These are phyloP conservation scores for Phrynocephalus vlangalii DNA, from an alignment of 2,797 vertebrate genomes.

Conservation along the genomic window DNA sequence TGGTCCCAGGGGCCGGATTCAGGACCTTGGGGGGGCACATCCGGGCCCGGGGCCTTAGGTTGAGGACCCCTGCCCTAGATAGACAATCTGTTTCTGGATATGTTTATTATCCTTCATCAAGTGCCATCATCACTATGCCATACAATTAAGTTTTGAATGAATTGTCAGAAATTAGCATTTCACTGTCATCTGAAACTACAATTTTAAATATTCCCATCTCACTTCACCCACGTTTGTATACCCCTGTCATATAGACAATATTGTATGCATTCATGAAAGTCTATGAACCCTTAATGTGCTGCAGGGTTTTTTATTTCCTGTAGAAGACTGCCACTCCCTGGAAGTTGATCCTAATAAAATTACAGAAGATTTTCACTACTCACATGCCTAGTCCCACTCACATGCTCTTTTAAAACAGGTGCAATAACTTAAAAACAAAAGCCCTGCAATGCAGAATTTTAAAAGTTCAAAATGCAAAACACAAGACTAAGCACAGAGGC, in stretches of 20 bases:
- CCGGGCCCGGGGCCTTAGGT: no score
- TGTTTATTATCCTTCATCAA: background rate
- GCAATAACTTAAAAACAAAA: background rate
- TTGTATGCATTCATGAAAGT: background rate
- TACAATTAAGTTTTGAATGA: background rate
- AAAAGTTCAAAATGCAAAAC: background rate
- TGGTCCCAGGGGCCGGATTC: no score
- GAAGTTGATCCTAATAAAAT: background rate
- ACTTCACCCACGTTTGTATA: background rate
- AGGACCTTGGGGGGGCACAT: no score
- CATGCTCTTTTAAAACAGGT: background rate
- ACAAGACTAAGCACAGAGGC: background rate
- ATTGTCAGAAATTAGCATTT: background rate
- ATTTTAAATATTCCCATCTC: background rate
- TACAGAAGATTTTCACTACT: background rate
- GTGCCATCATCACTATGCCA: background rate
- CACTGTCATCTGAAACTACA: background rate
- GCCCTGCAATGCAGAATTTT: background rate
- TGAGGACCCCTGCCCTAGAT: background rate
- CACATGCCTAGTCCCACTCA: background rate
- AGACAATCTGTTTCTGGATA: background rate
- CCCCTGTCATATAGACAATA: background rate
- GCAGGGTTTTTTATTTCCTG: background rate
- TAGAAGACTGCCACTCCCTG: background rate
- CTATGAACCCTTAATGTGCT: background rate